These are phyloP conservation scores for Euzetes globulus DNA, from an alignment of 2,888 invertebrate genomes.

Conservation along the genomic window DNA sequence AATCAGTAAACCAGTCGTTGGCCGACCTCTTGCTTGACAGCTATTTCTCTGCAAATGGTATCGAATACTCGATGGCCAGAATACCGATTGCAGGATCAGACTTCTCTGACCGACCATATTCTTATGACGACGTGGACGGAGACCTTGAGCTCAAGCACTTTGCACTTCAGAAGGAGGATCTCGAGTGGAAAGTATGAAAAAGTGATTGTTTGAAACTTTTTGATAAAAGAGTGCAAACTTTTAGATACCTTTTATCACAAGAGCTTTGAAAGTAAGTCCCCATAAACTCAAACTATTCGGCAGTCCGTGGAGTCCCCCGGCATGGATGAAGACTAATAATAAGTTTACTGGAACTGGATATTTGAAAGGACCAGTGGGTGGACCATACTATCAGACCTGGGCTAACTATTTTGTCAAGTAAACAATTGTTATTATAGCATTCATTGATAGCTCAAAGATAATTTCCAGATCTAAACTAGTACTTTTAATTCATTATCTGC, in stretches of 20 bases:
- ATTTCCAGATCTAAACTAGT: too few relatives aligned
- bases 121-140: constrained; percentile 61
- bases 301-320: constrained; percentile 54
- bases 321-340: constrained; percentile 55
- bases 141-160: constrained; percentile 56
- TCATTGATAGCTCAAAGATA: not conserved
- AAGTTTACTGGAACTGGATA: constrained; percentile 50
- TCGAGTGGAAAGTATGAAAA: constrained; percentile 57
- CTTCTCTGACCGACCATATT: constrained; percentile 72
- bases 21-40: constrained; percentile 55
- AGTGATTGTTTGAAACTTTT: not conserved
- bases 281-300: constrained; percentile 49
- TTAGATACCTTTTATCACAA: constrained; percentile 49
- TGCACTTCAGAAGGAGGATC: constrained; percentile 61
- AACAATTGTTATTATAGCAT: not conserved
- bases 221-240: not conserved
- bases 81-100: constrained; percentile 79
- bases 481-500: too few relatives aligned
- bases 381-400: constrained; percentile 63
- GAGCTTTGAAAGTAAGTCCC: constrained; percentile 42
- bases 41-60: constrained; percentile 52
- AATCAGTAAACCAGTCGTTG: constrained; percentile 53
- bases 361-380: constrained; percentile 45
- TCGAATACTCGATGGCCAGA: constrained; percentile 68
- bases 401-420: constrained; percentile 70